Percentiles rank a stretch among this genome's conserved stretches.
Evolutionary conservation across 2,888 invertebrate species (phyloP).

Genomic region (Petrolisthes manimaculis): DNA sequence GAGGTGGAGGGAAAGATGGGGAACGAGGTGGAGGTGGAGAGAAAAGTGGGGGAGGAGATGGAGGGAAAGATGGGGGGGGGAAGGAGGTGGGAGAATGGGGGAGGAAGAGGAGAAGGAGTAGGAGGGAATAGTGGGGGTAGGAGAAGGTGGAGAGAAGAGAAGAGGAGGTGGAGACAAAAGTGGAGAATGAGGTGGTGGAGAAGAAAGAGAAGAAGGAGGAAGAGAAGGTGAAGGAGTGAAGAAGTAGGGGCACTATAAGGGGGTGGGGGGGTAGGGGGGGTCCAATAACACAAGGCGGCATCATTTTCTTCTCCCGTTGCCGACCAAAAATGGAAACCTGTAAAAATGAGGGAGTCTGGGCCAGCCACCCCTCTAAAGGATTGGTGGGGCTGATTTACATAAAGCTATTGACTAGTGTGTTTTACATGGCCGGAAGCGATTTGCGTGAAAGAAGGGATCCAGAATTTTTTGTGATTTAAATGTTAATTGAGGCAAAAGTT

Average conservation of each 20-base stretch:
- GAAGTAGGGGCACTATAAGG: background rate
- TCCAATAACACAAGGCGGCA: no score
- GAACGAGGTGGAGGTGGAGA: background rate
- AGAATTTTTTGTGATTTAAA: slow-evolving; percentile 56
- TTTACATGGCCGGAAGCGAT: slow-evolving; percentile 59
- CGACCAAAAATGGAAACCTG: slow-evolving; percentile 31
- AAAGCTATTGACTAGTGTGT: slow-evolving; percentile 58
- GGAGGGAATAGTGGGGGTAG: background rate
- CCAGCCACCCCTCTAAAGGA: slow-evolving; percentile 43
- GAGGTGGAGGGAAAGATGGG: background rate
- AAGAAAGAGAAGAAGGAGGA: background rate
- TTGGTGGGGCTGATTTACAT: slow-evolving; percentile 51
- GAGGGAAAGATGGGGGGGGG: background rate
- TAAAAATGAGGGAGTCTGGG: slow-evolving; percentile 38
- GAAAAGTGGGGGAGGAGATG: background rate
- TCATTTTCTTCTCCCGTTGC: slow-evolving; percentile 11
- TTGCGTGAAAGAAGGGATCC: slow-evolving; percentile 52
- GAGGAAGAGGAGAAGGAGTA: background rate
- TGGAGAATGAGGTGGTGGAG: background rate
- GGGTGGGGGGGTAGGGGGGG: background rate
- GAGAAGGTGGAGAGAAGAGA: background rate
- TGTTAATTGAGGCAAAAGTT: slow-evolving; percentile 59
- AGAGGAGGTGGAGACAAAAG: background rate
- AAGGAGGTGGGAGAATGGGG: background rate
- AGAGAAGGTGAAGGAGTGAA: background rate